Base-by-base conservation (phyloP, 2,113 vertebrate species). In the Mustela nigripes region DNA sequence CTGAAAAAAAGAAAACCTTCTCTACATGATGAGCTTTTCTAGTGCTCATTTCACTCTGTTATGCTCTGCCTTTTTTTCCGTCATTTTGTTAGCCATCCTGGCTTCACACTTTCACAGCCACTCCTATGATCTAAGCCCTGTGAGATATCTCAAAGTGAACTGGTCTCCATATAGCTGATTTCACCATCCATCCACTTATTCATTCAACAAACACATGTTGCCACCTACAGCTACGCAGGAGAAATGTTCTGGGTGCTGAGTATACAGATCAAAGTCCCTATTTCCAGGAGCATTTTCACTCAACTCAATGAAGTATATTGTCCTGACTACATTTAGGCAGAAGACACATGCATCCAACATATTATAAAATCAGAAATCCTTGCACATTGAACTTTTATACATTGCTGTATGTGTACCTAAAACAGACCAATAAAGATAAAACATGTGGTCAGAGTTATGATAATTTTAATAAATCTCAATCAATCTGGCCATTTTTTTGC, bases 401-500 rank as follows among this genome's bases (percentile, higher is more conserved):
- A 83, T 92, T 82, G 89, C 53, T 56, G 6, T 81, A 22, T 62
- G 26, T 71, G 15, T 71, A 76, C 31, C 63, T 28, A 42, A 82
- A 80, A 86, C 31, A 22, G 53, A 60, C 45, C 22, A 94, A 78
- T 79, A 94, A 31, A 56, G 36, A 92, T 78, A 87, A 92, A 83
- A 42, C 48, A 71, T 67, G 26, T 45, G 87, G 39, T 87, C 39
- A 48, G 62, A 84, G 65, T 95, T 95, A 24, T 21, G 42, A 58
- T 82, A 33, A 69, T 69, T 85, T 87, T 83, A 36, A 82, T 73
- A 53, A 2, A 89, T 42, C 50, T 95, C 81, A 79, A 80, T 60
- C 24, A 42, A 94, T 60, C 42, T 79, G 45, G 16, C 53, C 67
- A 33, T 73, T 92, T 96, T 76, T 56, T 92, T 91, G 45, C 50